Conservation (phyloP, 2,888 invertebrate genomes). For the Orthosia gothica region DNA sequence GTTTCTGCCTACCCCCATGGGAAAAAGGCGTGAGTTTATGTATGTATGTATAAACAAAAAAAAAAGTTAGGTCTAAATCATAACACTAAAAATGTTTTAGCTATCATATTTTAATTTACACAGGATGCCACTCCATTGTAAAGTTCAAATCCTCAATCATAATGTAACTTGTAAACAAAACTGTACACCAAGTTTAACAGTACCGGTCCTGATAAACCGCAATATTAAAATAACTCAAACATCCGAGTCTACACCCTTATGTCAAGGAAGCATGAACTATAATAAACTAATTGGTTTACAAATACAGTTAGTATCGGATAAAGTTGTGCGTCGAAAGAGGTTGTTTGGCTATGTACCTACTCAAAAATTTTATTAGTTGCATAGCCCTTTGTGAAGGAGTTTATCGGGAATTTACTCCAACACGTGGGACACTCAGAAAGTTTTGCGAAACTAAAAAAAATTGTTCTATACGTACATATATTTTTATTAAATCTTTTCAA, state of each 20-base stretch:
- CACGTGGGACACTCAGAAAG: too few relatives aligned
- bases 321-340: not conserved
- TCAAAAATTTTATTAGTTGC: too few relatives aligned
- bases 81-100: not conserved
- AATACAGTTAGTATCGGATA: constrained; percentile 14
- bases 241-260: not conserved
- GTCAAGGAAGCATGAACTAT: constrained; percentile 14
- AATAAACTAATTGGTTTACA: constrained; percentile 25
- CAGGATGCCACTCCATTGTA: not conserved
- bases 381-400: too few relatives aligned
- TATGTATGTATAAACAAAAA: too few relatives aligned
- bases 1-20: too few relatives aligned
- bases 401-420: too few relatives aligned
- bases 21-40: too few relatives aligned
- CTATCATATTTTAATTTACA: not conserved
- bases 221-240: constrained; percentile 5
- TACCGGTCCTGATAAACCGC: not conserved
- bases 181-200: not conserved
- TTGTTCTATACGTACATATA: too few relatives aligned
- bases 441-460: too few relatives aligned
- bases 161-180: not conserved
- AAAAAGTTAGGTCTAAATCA: too few relatives aligned
- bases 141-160: not conserved
- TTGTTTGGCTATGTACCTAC: not conserved
- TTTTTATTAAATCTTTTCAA: too few relatives aligned